These are phyloP conservation scores for Leptatherina wallacei DNA, from an alignment of 2,797 vertebrate genomes.

Conservation along the genomic window DNA sequence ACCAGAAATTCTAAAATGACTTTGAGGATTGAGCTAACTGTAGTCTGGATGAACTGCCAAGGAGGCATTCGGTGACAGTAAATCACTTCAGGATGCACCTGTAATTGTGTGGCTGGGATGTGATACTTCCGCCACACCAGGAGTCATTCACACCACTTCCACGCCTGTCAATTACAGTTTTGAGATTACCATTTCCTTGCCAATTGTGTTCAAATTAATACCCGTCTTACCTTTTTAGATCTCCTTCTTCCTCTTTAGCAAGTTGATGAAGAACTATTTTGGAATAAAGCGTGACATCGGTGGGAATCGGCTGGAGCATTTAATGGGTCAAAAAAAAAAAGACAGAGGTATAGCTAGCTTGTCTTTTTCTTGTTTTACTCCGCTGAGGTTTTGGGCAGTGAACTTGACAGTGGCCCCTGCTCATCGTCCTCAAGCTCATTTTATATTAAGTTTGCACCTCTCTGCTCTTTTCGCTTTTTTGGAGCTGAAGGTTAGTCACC, in stretches of 20 bases:
- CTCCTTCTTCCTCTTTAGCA: constrained; percentile 11
- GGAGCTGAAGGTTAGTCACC: constrained; percentile 24
- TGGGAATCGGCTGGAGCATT: not conserved
- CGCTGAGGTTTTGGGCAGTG: constrained; percentile 10
- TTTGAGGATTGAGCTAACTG: not conserved
- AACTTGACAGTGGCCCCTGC: constrained; percentile 5
- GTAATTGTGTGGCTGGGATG: not conserved
- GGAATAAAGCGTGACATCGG: not conserved
- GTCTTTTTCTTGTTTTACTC: constrained; percentile 12
- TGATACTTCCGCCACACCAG: not conserved
- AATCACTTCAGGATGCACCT: not conserved
- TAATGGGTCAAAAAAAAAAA: not conserved
- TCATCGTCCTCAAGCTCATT: constrained; percentile 17
- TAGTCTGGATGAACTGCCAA: not conserved
- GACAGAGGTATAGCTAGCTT: not conserved
- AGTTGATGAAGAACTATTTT: not conserved
- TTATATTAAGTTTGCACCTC: constrained; percentile 33
- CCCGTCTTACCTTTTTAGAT: constrained; percentile 36
- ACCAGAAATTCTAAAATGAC: not conserved
- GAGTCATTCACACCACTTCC: not conserved
- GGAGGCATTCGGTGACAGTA: not conserved
- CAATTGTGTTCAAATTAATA: constrained; percentile 49
- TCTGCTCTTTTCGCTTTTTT: constrained; percentile 16
- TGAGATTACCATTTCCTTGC: constrained; percentile 41
- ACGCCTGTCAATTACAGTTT: constrained; percentile 55